Percentiles rank a stretch among this genome's conserved stretches.
Evolutionary conservation across 2,113 vertebrate genomes (phyloP).

Genomic region (Climacteris rufus): DNA sequence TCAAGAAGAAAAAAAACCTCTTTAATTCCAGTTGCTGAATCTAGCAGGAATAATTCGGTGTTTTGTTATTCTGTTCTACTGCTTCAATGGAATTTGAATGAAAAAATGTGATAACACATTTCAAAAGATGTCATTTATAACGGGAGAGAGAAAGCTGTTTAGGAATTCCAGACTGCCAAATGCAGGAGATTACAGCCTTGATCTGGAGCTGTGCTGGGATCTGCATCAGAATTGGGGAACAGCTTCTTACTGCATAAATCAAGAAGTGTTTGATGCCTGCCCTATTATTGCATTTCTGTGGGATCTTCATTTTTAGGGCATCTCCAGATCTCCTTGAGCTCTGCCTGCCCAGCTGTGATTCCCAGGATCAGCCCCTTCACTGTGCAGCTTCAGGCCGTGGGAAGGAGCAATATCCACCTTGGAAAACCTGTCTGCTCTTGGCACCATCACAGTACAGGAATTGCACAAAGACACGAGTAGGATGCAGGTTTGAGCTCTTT

Average conservation of each 20-base stretch:
- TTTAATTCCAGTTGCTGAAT: background rate
- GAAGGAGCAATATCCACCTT: background rate
- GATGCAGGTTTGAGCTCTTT: background rate
- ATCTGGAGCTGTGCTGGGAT: background rate
- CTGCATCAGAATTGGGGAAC: background rate
- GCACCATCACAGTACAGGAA: rapidly evolving
- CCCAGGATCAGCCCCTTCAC: background rate
- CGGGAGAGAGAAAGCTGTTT: background rate
- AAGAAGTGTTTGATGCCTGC: background rate
- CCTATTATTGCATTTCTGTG: background rate
- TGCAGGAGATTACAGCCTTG: background rate
- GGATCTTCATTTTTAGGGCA: background rate
- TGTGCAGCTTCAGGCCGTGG: background rate
- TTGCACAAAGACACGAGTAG: rapidly evolving
- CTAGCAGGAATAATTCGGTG: background rate
- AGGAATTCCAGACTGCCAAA: background rate
- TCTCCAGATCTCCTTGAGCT: background rate
- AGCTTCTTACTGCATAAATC: background rate
- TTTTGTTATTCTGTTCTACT: background rate
- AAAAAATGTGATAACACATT: background rate
- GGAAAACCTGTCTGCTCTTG: background rate
- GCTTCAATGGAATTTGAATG: background rate
- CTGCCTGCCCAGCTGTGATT: background rate
- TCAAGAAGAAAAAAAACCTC: background rate
- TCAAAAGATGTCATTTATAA: background rate